These are phyloP conservation scores for Corydoras sp. DNA, from an alignment of 2,113 vertebrate species.

Conservation along the genomic window DNA sequence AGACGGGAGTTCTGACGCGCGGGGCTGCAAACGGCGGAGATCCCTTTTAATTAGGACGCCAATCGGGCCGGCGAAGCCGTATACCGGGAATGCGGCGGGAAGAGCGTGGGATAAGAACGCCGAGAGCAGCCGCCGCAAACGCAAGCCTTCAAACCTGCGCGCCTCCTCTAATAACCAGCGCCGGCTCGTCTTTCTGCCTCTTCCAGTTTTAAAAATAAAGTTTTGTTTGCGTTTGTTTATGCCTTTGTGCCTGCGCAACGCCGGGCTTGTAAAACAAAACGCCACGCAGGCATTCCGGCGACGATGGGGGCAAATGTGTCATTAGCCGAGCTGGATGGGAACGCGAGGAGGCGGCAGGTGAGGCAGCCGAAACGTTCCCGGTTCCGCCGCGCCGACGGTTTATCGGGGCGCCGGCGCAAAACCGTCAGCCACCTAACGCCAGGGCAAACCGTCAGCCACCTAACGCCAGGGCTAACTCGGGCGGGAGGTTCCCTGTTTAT, in stretches of 20 bases:
- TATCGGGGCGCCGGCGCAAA: no score
- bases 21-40: conserved; percentile 49
- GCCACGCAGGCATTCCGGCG: conserved; percentile 50
- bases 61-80: conserved; percentile 52
- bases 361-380: neutral
- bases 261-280: conserved; percentile 54
- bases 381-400: no score
- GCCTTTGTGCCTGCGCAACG: conserved; percentile 56
- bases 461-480: no score
- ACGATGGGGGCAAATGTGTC: conserved; percentile 57
- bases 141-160: conserved; percentile 6
- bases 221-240: conserved; percentile 47
- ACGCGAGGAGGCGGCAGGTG: conserved; percentile 15
- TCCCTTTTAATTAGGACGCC: conserved; percentile 11
- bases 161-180: conserved; percentile 64
- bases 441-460: no score
- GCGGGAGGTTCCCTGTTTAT: no score
- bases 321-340: conserved; percentile 44
- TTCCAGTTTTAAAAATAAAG: conserved; percentile 72
- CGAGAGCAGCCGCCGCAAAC: no score
- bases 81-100: conserved; percentile 48
- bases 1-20: conserved; percentile 57
- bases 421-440: no score
- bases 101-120: no score
- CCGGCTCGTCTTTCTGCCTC: conserved; percentile 64